Base-by-base conservation (phyloP, 53 echinoderm and acorn worm genomes). In the Paelopatides confundens region DNA sequence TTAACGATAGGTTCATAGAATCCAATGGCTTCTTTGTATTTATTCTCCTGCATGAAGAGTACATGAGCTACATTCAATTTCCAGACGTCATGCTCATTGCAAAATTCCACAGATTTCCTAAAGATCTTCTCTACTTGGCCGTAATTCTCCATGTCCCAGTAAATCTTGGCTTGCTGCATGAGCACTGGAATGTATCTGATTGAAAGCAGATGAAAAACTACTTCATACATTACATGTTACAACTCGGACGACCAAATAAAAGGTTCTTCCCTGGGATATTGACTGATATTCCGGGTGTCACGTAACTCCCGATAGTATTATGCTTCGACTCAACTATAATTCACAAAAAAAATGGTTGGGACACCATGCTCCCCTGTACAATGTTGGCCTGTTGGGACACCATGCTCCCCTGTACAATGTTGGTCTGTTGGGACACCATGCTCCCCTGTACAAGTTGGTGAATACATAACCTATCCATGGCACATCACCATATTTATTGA, bases 1-100 rank as follows among this genome's bases (percentile, higher is more conserved):
- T 99, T 99, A 38, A 99, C 99, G 67, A 99, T 99, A 2, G 99
- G 99, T 49, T 99, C 99, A 46, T 99, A 99, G 90, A 99, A 99
- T 8, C 99, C 99, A 3, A 93, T 95, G 31, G 99, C 99, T 69
- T 99, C 99, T 84, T 99, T 99, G 91, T 95, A 99, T 49, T 98
- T 99, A 82, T 92, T 94, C 70, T 96, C 96, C 78, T 99, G 99
- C 99, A 99, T 99, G 87, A 99, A 99, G 62, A 99, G 91, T 24
- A 99, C 99, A 32, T 99, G 99, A 27, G 99, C 93, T 10, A 99
- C 99, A 66, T 99, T 99, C 51, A 99, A 95, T 76, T 94, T 99
- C 99, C 99, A 96, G 35, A 89, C 85, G 63, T 99, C 99, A 65
- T 99, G 99, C 91, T 99, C 99, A 30, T 99, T 99, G 91, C 99